phyloP scores from a whole-genome alignment of 2,113 vertebrate genomes.

The Rhinopithecus roxellana region DNA sequence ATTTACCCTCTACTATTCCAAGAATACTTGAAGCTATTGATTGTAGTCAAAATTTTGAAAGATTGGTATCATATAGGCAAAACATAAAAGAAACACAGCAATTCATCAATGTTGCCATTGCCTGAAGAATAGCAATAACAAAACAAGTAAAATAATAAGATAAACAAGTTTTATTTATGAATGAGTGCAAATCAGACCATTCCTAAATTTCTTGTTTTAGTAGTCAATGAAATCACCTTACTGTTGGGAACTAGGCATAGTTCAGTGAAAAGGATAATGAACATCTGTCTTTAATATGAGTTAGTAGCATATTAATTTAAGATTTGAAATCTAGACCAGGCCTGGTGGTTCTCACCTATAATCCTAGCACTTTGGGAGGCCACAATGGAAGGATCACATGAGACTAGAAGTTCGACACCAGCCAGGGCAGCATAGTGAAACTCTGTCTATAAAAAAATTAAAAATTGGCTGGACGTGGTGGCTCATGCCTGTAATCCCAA shows the following conservation, averaged over 20 bases:
- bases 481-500: too few relatives aligned
- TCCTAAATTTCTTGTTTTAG: constrained; percentile 10
- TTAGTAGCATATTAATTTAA: background rate
- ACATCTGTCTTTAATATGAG: background rate
- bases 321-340: background rate
- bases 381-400: too few relatives aligned
- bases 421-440: too few relatives aligned
- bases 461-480: too few relatives aligned
- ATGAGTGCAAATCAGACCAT: background rate
- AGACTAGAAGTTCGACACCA: too few relatives aligned
- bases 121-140: background rate
- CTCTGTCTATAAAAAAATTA: too few relatives aligned
- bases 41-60: background rate
- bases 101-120: background rate
- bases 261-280: background rate
- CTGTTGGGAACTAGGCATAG: background rate
- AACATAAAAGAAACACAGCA: background rate
- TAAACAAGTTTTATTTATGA: background rate
- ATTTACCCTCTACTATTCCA: background rate
- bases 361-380: too few relatives aligned
- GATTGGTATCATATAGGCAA: background rate
- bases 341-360: too few relatives aligned
- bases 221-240: background rate
- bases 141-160: background rate
- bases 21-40: background rate